Evolutionary conservation across 2,888 invertebrate species (phyloP).

Genomic region (Pollenia griseotomentosa): DNA sequence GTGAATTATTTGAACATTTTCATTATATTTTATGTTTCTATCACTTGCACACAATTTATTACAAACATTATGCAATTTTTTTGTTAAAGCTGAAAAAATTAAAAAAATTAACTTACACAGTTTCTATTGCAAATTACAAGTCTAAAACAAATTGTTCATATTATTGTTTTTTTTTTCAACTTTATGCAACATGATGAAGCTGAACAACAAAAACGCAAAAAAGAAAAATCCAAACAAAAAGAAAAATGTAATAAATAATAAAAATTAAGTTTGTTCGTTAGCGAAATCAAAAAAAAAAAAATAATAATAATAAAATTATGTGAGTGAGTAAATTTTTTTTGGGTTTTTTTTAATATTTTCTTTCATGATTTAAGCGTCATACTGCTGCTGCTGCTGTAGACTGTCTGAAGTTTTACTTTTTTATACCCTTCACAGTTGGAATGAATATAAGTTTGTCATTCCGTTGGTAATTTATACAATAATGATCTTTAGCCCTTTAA

Average conservation of each 20-base stretch:
- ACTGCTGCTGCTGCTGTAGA: neutral
- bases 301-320: constrained; percentile 16
- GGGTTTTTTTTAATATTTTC: constrained; percentile 11
- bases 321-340: constrained; percentile 46
- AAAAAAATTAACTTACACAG: neutral
- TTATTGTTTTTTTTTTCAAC: constrained; percentile 11
- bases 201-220: neutral
- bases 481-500: too few relatives aligned
- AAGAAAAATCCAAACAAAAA: constrained; percentile 13
- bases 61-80: constrained; percentile 49
- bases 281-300: constrained; percentile 6
- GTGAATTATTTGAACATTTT: constrained; percentile 45
- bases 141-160: constrained; percentile 61
- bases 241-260: constrained; percentile 43
- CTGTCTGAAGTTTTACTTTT: constrained; percentile 23
- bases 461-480: too few relatives aligned
- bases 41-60: constrained; percentile 26
- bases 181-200: constrained; percentile 51
- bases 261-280: constrained; percentile 41
- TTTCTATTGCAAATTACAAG: constrained; percentile 28
- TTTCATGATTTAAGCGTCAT: constrained; percentile 35
- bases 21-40: constrained; percentile 46
- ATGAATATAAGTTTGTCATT: too few relatives aligned
- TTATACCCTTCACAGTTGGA: neutral
- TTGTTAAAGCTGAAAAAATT: neutral